Base-by-base conservation (phyloP, 2,113 vertebrate genomes). In the Narcine bancroftii region DNA sequence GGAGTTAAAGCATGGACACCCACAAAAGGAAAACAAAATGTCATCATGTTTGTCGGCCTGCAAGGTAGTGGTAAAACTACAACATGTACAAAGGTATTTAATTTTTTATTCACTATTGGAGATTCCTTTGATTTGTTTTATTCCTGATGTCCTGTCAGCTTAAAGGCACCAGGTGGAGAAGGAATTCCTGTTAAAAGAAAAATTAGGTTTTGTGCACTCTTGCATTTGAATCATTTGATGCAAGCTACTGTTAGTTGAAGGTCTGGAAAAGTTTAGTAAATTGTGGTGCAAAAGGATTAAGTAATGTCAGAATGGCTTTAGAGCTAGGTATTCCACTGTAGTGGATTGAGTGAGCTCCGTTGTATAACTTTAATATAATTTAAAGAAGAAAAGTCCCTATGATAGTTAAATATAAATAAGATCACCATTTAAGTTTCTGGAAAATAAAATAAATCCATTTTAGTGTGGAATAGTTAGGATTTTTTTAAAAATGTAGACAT, bases 31-130 rank as follows among this genome's bases (percentile, higher is more conserved):
- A 99, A 99, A 95, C 98, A 98, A 94, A 99, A 99, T 36, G 98
- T 99, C 92, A 99, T 99, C 94, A 99, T 99, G 99, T 99, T 99
- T 95, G 99, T 99, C 89, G 99, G 99, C 92, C 96, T 99, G 93
- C 99, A 99, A 94, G 99, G 99, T 93, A 99, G 99, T 93, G 99
- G 99, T 92, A 99, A 99, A 97, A 99, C 99, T 36, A 99, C 98
- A 3, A 99, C 99, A 39, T 99, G 99, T 96, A 99, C 99, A 93
- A 99, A 99, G 98, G 99, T 99, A 94, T 95, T 81, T 56, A 29
- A 87, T 26, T 89, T 26, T 89, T 92, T 29, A 0, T 42, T 92
- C 13, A 21, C n/a, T 60, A 13, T 10, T 53, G 17, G 11, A 72
- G 0, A n/a, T 92, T 45, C 69, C 26, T 45, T 29, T 29, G 39